A percentile compares a stretch with the other conserved stretches of the same genome.
phyloP scores from a whole-genome alignment of 2,888 invertebrate genomes.

The Drosophila atroscutellata region DNA sequence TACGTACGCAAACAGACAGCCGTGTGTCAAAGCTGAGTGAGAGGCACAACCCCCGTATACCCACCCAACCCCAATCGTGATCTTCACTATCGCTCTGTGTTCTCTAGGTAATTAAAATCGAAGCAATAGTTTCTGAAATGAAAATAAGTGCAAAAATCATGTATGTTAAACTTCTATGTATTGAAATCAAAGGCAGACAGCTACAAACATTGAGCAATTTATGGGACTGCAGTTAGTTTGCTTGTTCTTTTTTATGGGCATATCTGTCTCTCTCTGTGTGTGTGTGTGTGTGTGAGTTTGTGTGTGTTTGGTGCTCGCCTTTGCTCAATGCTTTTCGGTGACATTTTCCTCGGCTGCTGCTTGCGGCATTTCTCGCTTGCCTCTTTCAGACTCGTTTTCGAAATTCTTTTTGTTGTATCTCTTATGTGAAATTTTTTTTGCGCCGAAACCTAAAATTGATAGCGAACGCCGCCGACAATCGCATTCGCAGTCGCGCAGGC shows the following conservation, averaged over 20 bases:
- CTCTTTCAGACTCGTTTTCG: conserved; percentile 48
- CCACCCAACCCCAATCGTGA: conserved; percentile 15
- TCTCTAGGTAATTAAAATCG: conserved; percentile 73
- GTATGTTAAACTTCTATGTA: conserved; percentile 3
- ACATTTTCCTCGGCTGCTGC: conserved; percentile 55
- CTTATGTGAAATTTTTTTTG: conserved; percentile 45
- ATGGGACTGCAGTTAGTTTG: conserved; percentile 45
- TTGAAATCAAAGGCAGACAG: conserved; percentile 52
- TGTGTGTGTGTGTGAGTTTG: not conserved
- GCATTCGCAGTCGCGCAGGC: conserved; percentile 42
- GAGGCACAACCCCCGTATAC: conserved; percentile 10
- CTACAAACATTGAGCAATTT: conserved; percentile 43
- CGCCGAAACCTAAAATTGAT: conserved; percentile 53
- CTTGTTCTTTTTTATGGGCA: conserved; percentile 45
- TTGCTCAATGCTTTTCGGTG: conserved; percentile 53
- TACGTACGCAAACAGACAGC: conserved; percentile 21
- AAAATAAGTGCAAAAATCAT: conserved; percentile 5
- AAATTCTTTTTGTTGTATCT: conserved; percentile 53
- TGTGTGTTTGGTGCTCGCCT: conserved; percentile 40
- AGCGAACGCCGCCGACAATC: conserved; percentile 44
- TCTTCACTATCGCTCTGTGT: conserved; percentile 46
- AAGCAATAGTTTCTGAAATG: conserved; percentile 1
- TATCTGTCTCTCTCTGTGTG: conserved; percentile 3
- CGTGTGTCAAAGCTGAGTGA: conserved; percentile 13
- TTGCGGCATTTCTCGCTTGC: conserved; percentile 21